Conservation (phyloP, 2,797 vertebrate genomes). For the Sphaeramia orbicularis region DNA sequence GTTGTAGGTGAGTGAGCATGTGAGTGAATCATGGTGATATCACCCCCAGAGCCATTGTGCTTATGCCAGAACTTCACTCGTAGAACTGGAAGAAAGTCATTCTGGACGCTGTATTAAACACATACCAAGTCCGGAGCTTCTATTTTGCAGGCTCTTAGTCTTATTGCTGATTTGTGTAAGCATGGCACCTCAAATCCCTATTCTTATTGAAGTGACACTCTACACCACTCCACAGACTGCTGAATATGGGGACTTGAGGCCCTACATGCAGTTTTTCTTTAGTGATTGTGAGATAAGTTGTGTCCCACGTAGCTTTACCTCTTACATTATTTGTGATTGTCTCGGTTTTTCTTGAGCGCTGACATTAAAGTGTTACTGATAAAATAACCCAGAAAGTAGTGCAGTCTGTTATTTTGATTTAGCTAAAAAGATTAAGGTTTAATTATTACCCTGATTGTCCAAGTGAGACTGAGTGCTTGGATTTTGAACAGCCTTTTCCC, state of each 20-base stretch:
- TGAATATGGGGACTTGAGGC: not conserved
- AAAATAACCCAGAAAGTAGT: slow-evolving; percentile 8
- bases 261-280: not conserved
- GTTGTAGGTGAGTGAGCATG: slow-evolving; percentile 27
- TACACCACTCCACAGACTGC: not conserved
- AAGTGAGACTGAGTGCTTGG: not conserved
- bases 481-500: slow-evolving; percentile 9
- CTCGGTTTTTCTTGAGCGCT: not conserved
- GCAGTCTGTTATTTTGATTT: not conserved
- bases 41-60: slow-evolving; percentile 50
- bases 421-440: not conserved
- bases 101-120: slow-evolving; percentile 40
- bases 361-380: not conserved
- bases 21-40: slow-evolving; percentile 64
- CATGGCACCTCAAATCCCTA: not conserved
- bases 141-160: not conserved
- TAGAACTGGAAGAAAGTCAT: slow-evolving; percentile 34
- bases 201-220: not conserved
- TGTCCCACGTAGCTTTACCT: not conserved
- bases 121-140: slow-evolving; percentile 5
- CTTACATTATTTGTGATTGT: no score
- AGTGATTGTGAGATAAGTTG: not conserved
- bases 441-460: slow-evolving; percentile 24
- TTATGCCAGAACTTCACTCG: slow-evolving; percentile 46
- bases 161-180: slow-evolving; percentile 9